A percentile compares a stretch with the other conserved stretches of the same genome.
Evolutionary conservation across 2,888 invertebrate species (phyloP).

Genomic region (Gordius sp.): DNA sequence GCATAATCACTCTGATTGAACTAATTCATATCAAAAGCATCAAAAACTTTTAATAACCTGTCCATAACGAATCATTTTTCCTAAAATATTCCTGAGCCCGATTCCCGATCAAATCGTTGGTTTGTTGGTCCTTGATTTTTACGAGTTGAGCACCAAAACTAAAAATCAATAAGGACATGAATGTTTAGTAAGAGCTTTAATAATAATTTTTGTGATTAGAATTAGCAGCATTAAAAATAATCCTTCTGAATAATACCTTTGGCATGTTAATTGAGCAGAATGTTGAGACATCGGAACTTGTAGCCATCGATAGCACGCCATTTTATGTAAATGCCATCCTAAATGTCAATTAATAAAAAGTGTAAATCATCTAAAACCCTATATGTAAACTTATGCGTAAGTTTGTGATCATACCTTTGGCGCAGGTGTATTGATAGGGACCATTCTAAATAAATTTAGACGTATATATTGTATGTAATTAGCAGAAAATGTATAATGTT

Average conservation of each 20-base stretch:
- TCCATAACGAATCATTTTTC: constrained; percentile 1
- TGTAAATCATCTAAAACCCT: too few relatives aligned
- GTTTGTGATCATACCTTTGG: too few relatives aligned
- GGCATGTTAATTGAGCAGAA: constrained; percentile 14
- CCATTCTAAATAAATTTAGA: too few relatives aligned
- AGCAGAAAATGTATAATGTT: too few relatives aligned
- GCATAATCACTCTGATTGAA: too few relatives aligned
- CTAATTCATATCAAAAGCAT: too few relatives aligned
- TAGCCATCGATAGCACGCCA: background rate
- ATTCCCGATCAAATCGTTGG: background rate
- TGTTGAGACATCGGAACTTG: constrained; percentile 11
- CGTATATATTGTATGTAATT: too few relatives aligned
- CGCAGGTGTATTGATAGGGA: too few relatives aligned
- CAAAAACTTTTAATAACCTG: too few relatives aligned
- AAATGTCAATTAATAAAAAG: too few relatives aligned
- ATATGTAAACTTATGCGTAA: too few relatives aligned
- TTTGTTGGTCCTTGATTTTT: background rate
- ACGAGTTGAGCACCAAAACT: constrained; percentile 14
- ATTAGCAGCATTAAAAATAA: background rate
- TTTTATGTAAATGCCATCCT: constrained; percentile 9
- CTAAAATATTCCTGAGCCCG: constrained; percentile 8
- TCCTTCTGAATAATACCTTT: constrained; percentile 4
- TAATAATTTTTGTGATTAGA: constrained; percentile 5
- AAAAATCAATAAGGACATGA: background rate
- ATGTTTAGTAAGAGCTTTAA: background rate